Evolutionary conservation across 2,888 invertebrate genomes (phyloP).

Genomic region (Spilarctia lutea): DNA sequence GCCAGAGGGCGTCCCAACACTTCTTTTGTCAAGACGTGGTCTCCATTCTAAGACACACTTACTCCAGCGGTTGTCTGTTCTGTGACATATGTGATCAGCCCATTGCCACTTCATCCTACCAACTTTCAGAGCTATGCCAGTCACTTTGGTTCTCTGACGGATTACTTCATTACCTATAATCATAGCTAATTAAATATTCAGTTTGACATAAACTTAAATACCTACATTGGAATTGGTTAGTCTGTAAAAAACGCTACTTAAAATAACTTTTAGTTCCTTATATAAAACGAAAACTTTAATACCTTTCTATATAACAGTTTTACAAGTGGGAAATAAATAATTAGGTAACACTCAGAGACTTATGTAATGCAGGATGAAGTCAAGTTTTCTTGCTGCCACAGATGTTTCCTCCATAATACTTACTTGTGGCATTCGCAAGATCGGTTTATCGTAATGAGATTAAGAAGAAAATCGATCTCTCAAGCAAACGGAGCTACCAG

Average conservation of each 20-base stretch:
- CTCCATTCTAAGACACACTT: too few relatives aligned
- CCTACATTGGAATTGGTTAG: neutral
- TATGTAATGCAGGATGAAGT: constrained; percentile 28
- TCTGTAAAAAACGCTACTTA: neutral
- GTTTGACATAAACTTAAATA: neutral
- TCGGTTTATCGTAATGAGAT: constrained; percentile 12
- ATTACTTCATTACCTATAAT: too few relatives aligned
- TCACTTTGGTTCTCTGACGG: too few relatives aligned
- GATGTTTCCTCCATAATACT: constrained; percentile 30
- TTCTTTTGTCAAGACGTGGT: too few relatives aligned
- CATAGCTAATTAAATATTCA: neutral
- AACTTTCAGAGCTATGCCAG: too few relatives aligned
- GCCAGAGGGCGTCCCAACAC: too few relatives aligned
- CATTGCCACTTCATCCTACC: too few relatives aligned
- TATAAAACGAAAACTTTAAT: neutral
- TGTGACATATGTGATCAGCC: too few relatives aligned
- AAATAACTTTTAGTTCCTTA: neutral
- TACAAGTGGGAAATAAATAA: constrained; percentile 8
- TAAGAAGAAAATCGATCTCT: constrained; percentile 20
- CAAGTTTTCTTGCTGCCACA: constrained; percentile 35
- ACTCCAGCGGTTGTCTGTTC: too few relatives aligned
- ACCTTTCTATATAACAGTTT: constrained; percentile 4
- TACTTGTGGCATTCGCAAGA: constrained; percentile 25
- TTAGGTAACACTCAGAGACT: neutral
- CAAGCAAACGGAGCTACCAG: constrained; percentile 13